Base-by-base conservation (phyloP, 1,140 invertebrate species). In the Nylanderia fulva region DNA sequence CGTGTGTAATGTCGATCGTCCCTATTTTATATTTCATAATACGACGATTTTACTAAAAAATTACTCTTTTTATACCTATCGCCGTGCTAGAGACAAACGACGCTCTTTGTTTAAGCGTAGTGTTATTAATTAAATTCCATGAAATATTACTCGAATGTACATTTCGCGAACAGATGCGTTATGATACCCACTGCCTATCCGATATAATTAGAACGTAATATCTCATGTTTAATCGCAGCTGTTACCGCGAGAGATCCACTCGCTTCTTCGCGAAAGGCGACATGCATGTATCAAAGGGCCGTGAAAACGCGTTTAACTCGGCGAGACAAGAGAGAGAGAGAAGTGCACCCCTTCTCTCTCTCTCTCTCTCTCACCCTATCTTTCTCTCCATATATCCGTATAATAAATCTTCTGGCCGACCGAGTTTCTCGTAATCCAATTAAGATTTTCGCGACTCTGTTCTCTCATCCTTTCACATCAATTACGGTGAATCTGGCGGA, bases 371-470 rank as follows among this genome's bases (percentile, higher is more conserved):
- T 72, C 48, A 58, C 68, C 71, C 39, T 33, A 33, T 54, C 45
- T 21, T 9, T 21, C 6, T 24, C 7, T 24, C 18, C 27, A 24
- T 75, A 61, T 24, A 75, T 48, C n/a, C 42, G 68, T 21, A 63
- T 63, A 64, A 84, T 75, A 84, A 84, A 84, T 84, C 75, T 66
- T 69, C 60, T 33, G 61, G 45, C 33, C 60, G 58, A 63, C 63
- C 54, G 76, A 69, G 56, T 85, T 85, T 85, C 74, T 82, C 64
- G 64, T 85, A 80, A 85, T 85, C 76, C 63, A 82, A 80, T 80
- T 80, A 80, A 80, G 75, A 68, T 85, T 85, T 82, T 85, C 76
- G 66, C 84, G 56, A 72, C 52, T 63, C 52, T 64, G 63, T 69
- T 42, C 42, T 42, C 42, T 85, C 84, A 64, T 79, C 61, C 63